Conservation (phyloP, 2,797 vertebrate species). For the Cuniculus paca region DNA sequence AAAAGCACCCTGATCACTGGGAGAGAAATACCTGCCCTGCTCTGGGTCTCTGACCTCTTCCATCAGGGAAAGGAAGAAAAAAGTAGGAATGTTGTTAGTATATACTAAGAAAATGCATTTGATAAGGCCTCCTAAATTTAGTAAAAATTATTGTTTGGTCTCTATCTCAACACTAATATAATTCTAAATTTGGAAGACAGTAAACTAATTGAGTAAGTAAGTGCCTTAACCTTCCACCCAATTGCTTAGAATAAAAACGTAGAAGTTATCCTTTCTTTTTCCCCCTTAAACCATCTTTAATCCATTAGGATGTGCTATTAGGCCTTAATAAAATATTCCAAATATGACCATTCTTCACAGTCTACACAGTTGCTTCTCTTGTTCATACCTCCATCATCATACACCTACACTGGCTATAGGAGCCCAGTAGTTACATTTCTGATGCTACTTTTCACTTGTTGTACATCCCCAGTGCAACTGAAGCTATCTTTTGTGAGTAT, state of each 20-base stretch:
- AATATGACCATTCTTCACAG: background rate
- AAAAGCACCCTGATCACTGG: background rate
- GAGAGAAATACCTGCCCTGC: background rate
- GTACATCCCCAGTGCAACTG: background rate
- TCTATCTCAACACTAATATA: background rate
- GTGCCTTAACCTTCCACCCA: background rate
- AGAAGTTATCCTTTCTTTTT: background rate
- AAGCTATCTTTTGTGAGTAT: background rate
- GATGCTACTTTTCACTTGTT: background rate
- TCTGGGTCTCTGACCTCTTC: background rate
- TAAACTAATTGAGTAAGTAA: background rate
- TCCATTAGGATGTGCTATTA: background rate
- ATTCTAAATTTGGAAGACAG: background rate
- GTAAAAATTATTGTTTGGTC: background rate
- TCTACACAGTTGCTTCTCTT: background rate
- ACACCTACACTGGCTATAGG: rapidly evolving
- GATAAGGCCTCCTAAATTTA: background rate
- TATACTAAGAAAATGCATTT: background rate
- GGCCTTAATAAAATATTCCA: background rate
- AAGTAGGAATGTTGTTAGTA: background rate
- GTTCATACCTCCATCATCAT: no score
- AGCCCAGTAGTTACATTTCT: background rate
- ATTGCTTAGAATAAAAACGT: background rate
- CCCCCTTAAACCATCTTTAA: background rate
- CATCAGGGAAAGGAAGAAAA: background rate